Evolutionary conservation across 2,113 vertebrate species (phyloP).

Genomic region (Channa argus): DNA sequence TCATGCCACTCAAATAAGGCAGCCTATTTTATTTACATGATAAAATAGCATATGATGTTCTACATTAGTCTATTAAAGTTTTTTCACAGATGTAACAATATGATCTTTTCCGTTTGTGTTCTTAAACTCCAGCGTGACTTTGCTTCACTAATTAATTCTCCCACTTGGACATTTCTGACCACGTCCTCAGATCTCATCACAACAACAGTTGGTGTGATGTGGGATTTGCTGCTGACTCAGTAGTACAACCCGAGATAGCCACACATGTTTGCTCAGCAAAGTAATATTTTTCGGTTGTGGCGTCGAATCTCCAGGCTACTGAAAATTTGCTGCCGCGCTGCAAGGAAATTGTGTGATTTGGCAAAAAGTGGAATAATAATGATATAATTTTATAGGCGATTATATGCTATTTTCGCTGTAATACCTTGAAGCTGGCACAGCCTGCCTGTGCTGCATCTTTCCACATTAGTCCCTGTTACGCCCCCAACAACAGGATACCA

Average conservation of each 20-base stretch:
- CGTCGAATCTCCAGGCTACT: constrained; percentile 14
- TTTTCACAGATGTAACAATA: too few species aligned
- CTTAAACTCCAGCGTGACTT: too few species aligned
- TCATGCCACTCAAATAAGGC: background rate
- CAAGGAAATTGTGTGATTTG: background rate
- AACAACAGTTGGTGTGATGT: constrained; percentile 36
- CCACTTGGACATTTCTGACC: constrained; percentile 1
- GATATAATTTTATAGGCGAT: background rate
- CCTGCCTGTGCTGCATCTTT: constrained; percentile 14
- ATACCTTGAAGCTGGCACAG: background rate
- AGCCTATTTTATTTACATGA: background rate
- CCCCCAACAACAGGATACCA: constrained; percentile 18
- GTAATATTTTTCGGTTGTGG: constrained; percentile 10
- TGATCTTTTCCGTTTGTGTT: too few species aligned
- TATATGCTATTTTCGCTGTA: background rate
- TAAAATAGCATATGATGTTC: too few species aligned
- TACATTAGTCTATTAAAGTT: too few species aligned
- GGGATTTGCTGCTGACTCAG: constrained; percentile 47
- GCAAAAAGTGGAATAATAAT: constrained; percentile 24
- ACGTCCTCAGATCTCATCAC: constrained; percentile 1
- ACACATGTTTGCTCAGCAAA: constrained; percentile 33
- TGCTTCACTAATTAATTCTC: background rate
- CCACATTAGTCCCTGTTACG: constrained; percentile 10
- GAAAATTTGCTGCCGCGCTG: background rate
- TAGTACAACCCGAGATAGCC: constrained; percentile 1